Percentiles rank a stretch among this genome's conserved stretches.
Conservation (phyloP, 2,113 vertebrate genomes). For the Notarius lentiginosus region DNA sequence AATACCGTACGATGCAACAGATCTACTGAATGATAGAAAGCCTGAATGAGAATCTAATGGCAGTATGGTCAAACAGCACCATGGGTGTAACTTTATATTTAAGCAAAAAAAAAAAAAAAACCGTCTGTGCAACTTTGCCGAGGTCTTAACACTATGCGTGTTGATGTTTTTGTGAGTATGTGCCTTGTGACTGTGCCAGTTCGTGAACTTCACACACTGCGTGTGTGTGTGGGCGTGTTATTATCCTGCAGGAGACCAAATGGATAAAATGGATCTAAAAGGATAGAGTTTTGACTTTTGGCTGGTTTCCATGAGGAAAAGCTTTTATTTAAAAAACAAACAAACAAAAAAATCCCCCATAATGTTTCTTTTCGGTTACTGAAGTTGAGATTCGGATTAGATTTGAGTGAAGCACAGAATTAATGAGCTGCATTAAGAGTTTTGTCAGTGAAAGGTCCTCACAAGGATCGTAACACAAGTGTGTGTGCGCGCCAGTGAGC, state of each 20-base stretch:
- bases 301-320: neutral
- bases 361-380: neutral
- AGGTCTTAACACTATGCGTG: too few relatives aligned
- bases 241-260: neutral
- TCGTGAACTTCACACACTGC: neutral
- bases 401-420: neutral
- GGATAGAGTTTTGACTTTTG: neutral
- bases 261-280: neutral
- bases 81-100: neutral
- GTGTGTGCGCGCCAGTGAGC: neutral
- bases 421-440: neutral
- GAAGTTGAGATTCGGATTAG: neutral
- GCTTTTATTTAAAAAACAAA: neutral
- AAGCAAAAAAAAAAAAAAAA: too few relatives aligned
- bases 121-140: too few relatives aligned
- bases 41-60: neutral
- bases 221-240: slow-evolving; percentile 1
- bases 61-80: neutral
- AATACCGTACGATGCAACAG: too few relatives aligned
- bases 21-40: too few relatives aligned
- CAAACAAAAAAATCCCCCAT: neutral
- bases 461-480: too few relatives aligned
- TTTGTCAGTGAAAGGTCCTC: too few relatives aligned
- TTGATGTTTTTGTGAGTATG: neutral
- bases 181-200: neutral